Base-by-base conservation (phyloP, 2,888 invertebrate species). In the Gisinianus flammeolus region DNA sequence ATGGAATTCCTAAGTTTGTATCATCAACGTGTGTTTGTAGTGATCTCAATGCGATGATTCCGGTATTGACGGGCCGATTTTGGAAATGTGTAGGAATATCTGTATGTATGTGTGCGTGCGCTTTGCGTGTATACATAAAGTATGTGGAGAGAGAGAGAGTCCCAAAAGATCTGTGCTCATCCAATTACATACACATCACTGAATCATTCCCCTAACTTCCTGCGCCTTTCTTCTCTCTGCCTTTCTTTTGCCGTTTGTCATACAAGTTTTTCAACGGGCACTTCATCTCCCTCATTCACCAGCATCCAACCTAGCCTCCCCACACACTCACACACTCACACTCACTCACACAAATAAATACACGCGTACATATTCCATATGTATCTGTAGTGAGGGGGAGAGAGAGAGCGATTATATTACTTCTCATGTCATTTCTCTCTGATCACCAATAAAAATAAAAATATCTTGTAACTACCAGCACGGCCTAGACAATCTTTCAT, bases 131-230 rank as follows among this genome's bases (percentile, higher is more conserved):
- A n/a, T n/a, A n/a, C n/a, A n/a, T n/a, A n/a, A n/a, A n/a, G n/a
- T n/a, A n/a, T n/a, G n/a, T 19, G 3, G 44, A 44, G 44, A 2
- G 44, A 44, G 19, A 44, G 19, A 44, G 44, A 44, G n/a, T n/a
- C n/a, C n/a, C n/a, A n/a, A n/a, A n/a, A n/a, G 44, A 44, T 44
- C 44, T 19, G 22, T 31, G 64, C 76, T 81, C 81, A 81, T 81
- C 79, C 81, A 81, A 81, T 81, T 81, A 81, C 76, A 78, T 66
- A 77, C 76, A 78, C 79, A 81, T 81, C 76, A 79, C 76, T 79
- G 79, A 74, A 74, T 73, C 70, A 56, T 73, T 76, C 52, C 77
- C 67, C 75, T 54, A 52, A 58, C 68, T 69, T 77, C 54, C 77
- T 71, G 73, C 33, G 62, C 69, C 75, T 79, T 56, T 56, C 56